Conservation (phyloP, 2,888 invertebrate species). For the Molorchus minor region DNA sequence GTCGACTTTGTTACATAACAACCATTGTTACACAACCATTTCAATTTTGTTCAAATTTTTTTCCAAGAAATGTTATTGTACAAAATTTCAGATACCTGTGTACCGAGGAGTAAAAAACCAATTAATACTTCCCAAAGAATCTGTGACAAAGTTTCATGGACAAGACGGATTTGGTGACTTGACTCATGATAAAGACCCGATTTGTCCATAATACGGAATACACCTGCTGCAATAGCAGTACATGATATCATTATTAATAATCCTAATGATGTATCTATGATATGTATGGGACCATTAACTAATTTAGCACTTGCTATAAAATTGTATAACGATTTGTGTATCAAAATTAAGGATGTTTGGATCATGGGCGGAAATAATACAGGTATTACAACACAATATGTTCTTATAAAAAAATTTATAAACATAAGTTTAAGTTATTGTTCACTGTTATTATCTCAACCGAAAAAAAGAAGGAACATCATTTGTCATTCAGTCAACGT, state of each 20-base stretch:
- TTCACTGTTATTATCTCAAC: no score
- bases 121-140: constrained; percentile 60
- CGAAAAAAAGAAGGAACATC: no score
- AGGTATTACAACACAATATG: no score
- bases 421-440: no score
- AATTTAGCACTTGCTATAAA: constrained; percentile 80
- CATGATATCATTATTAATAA: constrained; percentile 67
- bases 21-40: no score
- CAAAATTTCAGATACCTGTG: constrained; percentile 77
- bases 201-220: constrained; percentile 43
- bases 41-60: no score
- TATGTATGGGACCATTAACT: constrained; percentile 79
- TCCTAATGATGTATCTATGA: constrained; percentile 68
- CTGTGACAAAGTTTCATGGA: constrained; percentile 67
- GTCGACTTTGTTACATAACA: no score
- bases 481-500: no score
- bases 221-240: constrained; percentile 68
- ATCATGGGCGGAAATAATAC: constrained; percentile 83
- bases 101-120: constrained; percentile 70
- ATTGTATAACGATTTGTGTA: constrained; percentile 72
- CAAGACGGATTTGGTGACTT: constrained; percentile 77
- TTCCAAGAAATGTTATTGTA: no score
- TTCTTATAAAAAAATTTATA: no score
- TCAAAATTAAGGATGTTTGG: constrained; percentile 72
- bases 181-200: constrained; percentile 60